Evolutionary conservation across 2,797 vertebrate genomes (phyloP).

Genomic region (Sebastes iracundus): DNA sequence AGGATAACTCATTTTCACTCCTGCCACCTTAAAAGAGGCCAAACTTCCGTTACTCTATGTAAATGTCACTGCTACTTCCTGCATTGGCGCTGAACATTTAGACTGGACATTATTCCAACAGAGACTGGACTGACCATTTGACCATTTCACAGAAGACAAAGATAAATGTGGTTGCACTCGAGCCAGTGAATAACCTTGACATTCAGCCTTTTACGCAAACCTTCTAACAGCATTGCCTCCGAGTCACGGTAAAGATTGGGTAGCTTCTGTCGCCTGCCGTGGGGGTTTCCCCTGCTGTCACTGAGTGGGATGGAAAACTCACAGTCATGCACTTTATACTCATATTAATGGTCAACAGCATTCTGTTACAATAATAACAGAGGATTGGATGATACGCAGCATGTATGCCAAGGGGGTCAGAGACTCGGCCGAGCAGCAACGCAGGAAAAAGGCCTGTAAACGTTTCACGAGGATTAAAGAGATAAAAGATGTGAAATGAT

Average conservation of each 20-base stretch:
- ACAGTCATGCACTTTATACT: slow-evolving; percentile 51
- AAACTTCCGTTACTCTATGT: background rate
- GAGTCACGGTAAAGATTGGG: slow-evolving; percentile 40
- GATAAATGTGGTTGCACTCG: slow-evolving; percentile 25
- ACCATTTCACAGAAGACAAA: slow-evolving; percentile 14
- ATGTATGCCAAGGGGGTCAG: background rate
- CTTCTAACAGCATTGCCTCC: slow-evolving; percentile 53
- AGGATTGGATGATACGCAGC: slow-evolving; percentile 42
- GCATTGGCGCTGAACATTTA: background rate
- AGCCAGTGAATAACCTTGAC: slow-evolving; percentile 53
- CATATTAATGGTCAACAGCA: slow-evolving; percentile 55
- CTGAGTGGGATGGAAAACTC: slow-evolving; percentile 55
- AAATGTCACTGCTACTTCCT: background rate
- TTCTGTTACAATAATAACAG: slow-evolving; percentile 65
- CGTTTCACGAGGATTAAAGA: slow-evolving; percentile 2
- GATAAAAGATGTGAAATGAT: slow-evolving; percentile 24
- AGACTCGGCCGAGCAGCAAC: background rate
- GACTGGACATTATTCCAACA: background rate
- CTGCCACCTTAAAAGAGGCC: too few species aligned
- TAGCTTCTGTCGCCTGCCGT: slow-evolving; percentile 6
- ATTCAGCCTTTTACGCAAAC: slow-evolving; percentile 58
- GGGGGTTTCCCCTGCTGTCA: slow-evolving; percentile 59
- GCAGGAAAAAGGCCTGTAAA: background rate
- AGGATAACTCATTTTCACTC: too few species aligned
- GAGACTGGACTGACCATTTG: background rate